Conservation (phyloP, 2,797 vertebrate species). For the Morelia viridis region DNA sequence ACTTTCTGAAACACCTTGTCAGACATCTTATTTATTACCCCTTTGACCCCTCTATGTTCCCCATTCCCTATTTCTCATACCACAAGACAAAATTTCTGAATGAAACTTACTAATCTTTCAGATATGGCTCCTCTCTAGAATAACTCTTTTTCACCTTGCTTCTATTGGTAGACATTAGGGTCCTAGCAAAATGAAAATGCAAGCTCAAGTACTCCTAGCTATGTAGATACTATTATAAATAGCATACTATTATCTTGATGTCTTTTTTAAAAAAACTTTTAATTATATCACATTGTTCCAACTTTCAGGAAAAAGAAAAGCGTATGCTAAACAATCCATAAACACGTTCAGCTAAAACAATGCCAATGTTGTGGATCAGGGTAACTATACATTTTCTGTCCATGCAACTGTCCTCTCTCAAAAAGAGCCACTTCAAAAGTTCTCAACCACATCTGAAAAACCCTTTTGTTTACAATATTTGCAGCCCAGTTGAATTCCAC, state of each 20-base stretch:
- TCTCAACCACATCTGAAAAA: slow-evolving; percentile 59
- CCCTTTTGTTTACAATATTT: slow-evolving; percentile 32
- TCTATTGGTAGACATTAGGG: background rate
- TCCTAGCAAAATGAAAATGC: background rate
- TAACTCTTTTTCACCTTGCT: background rate
- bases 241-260: background rate
- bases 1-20: background rate
- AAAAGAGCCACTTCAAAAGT: slow-evolving; percentile 58
- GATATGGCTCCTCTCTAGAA: background rate
- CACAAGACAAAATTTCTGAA: background rate
- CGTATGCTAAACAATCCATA: slow-evolving; percentile 15
- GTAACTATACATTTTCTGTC: slow-evolving; percentile 55
- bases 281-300: background rate
- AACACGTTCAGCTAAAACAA: slow-evolving; percentile 24
- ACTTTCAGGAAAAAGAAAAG: background rate
- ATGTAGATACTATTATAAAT: background rate
- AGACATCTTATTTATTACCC: background rate
- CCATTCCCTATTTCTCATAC: background rate
- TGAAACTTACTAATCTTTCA: background rate
- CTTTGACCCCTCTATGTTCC: background rate
- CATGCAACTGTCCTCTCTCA: slow-evolving; percentile 50
- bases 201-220: background rate
- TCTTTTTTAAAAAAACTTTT: background rate
- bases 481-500: slow-evolving; percentile 56
- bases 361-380: slow-evolving; percentile 42